Conservation (phyloP, 2,797 vertebrate genomes). For the Sorex maritimensis region DNA sequence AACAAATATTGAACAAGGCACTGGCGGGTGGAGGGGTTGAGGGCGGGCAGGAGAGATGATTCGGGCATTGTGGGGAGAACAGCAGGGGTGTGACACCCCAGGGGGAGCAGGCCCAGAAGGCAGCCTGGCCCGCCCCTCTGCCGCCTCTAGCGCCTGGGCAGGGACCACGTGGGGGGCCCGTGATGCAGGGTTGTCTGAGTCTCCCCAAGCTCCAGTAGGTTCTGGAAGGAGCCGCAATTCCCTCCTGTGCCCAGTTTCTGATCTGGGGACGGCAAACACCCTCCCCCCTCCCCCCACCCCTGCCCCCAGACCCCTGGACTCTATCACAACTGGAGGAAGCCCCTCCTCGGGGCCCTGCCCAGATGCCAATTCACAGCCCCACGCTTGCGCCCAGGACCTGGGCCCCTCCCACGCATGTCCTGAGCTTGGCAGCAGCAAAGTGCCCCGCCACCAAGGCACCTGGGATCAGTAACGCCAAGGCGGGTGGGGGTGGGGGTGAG, state of each 20-base stretch:
- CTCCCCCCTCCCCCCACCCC: not conserved
- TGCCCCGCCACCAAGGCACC: slow-evolving; percentile 26
- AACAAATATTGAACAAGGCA: slow-evolving; percentile 86
- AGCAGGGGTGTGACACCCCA: not conserved
- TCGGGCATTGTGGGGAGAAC: no score
- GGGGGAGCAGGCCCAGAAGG: not conserved
- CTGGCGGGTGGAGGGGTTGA: not conserved
- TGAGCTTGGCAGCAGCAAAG: slow-evolving; percentile 11
- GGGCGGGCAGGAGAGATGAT: not conserved
- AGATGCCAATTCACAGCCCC: not conserved
- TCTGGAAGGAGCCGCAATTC: not conserved
- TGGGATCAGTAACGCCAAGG: slow-evolving; percentile 46
- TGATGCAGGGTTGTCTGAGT: not conserved
- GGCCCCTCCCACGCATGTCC: not conserved
- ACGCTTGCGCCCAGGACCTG: not conserved
- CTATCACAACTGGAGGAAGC: not conserved
- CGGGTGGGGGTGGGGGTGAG: accelerated
- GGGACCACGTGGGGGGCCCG: not conserved
- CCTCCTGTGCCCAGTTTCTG: not conserved
- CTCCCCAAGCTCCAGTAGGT: not conserved
- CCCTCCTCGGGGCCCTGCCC: no score
- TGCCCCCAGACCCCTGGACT: no score
- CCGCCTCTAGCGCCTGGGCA: not conserved
- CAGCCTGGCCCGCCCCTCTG: not conserved
- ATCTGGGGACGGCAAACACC: not conserved